Base-by-base conservation (phyloP, 2,888 invertebrate species). In the Ennomos fuscantarius region DNA sequence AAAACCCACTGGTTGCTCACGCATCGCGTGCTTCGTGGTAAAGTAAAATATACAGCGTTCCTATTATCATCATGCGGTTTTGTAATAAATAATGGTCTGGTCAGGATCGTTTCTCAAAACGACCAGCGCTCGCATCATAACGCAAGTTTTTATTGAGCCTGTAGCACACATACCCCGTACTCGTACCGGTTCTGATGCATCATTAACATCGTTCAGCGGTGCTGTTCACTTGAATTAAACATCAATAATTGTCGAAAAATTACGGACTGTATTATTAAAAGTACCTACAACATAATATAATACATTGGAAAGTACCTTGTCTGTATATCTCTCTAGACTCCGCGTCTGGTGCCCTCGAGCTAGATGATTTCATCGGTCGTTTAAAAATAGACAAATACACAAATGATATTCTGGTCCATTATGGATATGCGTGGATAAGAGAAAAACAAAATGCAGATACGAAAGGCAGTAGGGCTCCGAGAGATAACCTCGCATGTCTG, bases 21-120 rank as follows among this genome's bases (percentile, higher is more conserved):
- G 66, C 69, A 66, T 76, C 78, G 81, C 78, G 76, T 74, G 78
- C 72, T 72, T 71, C 74, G 72, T 66, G 68, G 72, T 69, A 81
- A 83, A 81, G 82, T 79, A 82, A 82, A 83, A 80, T 77, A 78
- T 78, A 79, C 72, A 33, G 13, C 10, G 75, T 69, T 74, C 76
- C 79, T 81, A 84, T 83, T 81, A 86, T 81, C 81, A 81, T 79
- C 78, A 74, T 81, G 79, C 78, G 79, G 81, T 82, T 83, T 82
- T 80, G 82, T 75, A 84, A 86, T 86, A 84, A 87, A 82, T 86
- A 84, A 86, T 80, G 79, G 71, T 71, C 72, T 72, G 75, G 75
- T 73, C 75, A 74, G 75, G 67, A 81, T 76, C 80, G 77, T 81
- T 84, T 84, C 82, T 84, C 76, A 81, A 83, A 81, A 79, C 76